Base-by-base conservation (phyloP, 1,140 invertebrate genomes). In the Brevipalpus yothersi region DNA sequence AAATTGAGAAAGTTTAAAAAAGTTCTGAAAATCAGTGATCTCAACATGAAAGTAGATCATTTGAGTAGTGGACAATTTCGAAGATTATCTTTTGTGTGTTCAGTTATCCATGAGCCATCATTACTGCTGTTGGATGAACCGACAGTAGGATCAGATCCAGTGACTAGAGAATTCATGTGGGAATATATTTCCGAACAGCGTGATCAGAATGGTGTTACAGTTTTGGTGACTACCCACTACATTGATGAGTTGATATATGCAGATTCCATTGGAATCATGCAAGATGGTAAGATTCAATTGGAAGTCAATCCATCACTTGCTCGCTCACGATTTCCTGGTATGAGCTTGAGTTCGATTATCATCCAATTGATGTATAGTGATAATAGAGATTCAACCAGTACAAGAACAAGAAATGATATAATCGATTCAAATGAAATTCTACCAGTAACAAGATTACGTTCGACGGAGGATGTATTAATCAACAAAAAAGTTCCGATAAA, bases 61-160 rank as follows among this genome's bases (percentile, higher is more conserved):
- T 31, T 56, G 10, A 31, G 19, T 9, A 90, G 90, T 66, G 89
- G 90, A 39, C 87, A 93, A 71, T 86, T 91, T 68, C 76, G 89
- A 43, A 77, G 89, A 63, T 86, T 91, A 0, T 91, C 86, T 4
- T 88, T 95, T 67, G 87, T 87, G 0, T 83, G 88, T 23, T 89
- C 89, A 4, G 73, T 94, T 7, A 82, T 94, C 75, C 87, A 93
- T 66, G 84, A 88, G 72, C 89, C 89, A 0, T 65, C 70, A 59
- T 60, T 74, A 5, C 62, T 74, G 31, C 70, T 74, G 40, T 64
- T 74, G 23, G 72, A 74, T 63, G 72, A 74, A 58, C 72, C 72
- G n/a, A 73, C 72, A n/a, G n/a, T 19, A n/a, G 49, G 49, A n/a
- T n/a, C 21, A 19, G 49, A 51, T 51, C 49, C 49, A 51, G 7